Base-by-base conservation (phyloP, 1,140 invertebrate species). In the Druon quercuslanigerum region DNA sequence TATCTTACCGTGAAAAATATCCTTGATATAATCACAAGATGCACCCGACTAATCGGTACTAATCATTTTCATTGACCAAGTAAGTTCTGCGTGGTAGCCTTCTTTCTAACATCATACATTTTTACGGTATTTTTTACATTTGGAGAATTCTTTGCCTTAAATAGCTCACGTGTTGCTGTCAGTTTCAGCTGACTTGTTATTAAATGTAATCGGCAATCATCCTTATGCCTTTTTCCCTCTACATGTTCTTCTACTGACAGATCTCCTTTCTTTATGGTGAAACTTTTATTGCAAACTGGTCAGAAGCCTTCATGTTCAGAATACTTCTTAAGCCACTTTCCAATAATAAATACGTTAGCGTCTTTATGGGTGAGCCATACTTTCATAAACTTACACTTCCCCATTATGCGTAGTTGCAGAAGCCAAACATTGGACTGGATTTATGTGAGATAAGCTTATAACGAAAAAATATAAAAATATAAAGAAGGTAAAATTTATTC, bases 1-100 rank as follows among this genome's bases (percentile, higher is more conserved):
- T 40, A 40, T 40, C 33, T 40, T 40, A 40, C 51, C 13, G n/a
- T 54, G 50, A 80, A 75, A 33, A 82, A n/a, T n/a, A n/a, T n/a
- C n/a, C n/a, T n/a, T n/a, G n/a, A n/a, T n/a, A n/a, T n/a, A n/a
- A n/a, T n/a, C n/a, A n/a, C n/a, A n/a, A n/a, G n/a, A n/a, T n/a
- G n/a, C n/a, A n/a, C n/a, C n/a, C n/a, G n/a, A n/a, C n/a, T n/a
- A n/a, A n/a, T n/a, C n/a, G n/a, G n/a, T n/a, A n/a, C n/a, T n/a
- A n/a, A 77, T 51, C 11, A n/a, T 51, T 50, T 71, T 40, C 57
- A 73, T 56, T 1, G 33, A 14, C 76, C 72, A 78, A 50, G 66
- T 25, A 0, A 74, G 50, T 46, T 60, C 66, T 19, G 33, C 33
- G 16, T 71, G 20, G 40, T 17, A 51, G 9, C 13, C 50, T 11